phyloP scores from a whole-genome alignment of 2,113 vertebrate genomes.

The Circaetus gallicus region DNA sequence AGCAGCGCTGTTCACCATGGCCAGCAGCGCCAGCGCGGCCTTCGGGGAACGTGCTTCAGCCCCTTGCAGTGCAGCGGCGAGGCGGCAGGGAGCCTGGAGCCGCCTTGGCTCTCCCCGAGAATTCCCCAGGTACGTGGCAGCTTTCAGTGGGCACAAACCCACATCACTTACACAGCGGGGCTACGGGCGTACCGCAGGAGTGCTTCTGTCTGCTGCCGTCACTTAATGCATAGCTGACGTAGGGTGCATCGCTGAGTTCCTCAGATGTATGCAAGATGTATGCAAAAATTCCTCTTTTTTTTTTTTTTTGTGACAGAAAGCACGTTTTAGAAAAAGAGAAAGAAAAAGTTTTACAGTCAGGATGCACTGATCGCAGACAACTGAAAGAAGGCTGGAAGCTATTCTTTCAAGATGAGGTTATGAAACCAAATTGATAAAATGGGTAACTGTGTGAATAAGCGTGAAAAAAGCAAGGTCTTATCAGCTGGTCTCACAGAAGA shows the following conservation, averaged over 20 bases:
- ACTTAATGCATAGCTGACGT: accelerated
- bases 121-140: accelerated
- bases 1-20: accelerated
- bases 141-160: background rate
- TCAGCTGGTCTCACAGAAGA: background rate
- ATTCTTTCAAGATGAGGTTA: background rate
- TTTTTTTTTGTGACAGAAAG: background rate
- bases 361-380: background rate
- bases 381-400: background rate
- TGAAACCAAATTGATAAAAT: background rate
- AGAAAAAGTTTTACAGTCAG: background rate
- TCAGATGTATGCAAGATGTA: background rate
- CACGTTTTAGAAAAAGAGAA: background rate
- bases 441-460: background rate
- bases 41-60: background rate
- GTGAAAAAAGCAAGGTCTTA: background rate
- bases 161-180: accelerated
- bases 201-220: background rate
- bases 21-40: background rate
- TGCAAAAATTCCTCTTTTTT: background rate
- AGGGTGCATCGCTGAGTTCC: accelerated
- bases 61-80: accelerated
- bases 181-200: accelerated
- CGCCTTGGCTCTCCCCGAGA: accelerated
- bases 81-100: background rate